Percentiles rank a stretch among this genome's conserved stretches.
Evolutionary conservation across 2,113 vertebrate species (phyloP).

Genomic region (Penelope pileata): DNA sequence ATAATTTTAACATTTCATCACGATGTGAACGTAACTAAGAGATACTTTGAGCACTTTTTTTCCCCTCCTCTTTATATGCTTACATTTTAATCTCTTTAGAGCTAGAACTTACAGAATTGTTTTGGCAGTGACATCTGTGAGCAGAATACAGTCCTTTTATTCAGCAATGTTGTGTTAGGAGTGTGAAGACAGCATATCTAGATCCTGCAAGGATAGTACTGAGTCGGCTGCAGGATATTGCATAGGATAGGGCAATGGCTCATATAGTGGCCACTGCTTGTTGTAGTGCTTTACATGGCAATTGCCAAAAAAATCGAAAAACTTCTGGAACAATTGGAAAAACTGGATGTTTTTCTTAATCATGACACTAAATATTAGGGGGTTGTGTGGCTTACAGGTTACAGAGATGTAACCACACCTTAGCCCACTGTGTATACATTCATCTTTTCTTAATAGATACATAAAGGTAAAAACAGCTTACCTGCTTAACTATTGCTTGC

Average conservation of each 20-base stretch:
- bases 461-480: not conserved
- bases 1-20: constrained; percentile 73
- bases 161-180: not conserved
- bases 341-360: not conserved
- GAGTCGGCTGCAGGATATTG: not conserved
- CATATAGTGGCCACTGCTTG: not conserved
- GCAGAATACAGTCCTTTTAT: not conserved
- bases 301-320: not conserved
- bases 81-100: not conserved
- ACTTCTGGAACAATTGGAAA: not conserved
- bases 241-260: not conserved
- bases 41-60: constrained; percentile 10
- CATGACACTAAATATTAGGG: not conserved
- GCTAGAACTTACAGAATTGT: not conserved
- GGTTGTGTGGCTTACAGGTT: not conserved
- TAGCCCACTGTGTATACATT: not conserved
- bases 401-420: not conserved
- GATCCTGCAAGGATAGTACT: not conserved
- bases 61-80: constrained; percentile 8
- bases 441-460: not conserved
- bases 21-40: constrained; percentile 34
- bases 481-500: not conserved
- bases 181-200: not conserved
- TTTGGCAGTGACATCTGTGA: constrained; percentile 22
- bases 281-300: not conserved